Conservation (phyloP, 1,140 invertebrate species). For the Ridgeia piscesae region DNA sequence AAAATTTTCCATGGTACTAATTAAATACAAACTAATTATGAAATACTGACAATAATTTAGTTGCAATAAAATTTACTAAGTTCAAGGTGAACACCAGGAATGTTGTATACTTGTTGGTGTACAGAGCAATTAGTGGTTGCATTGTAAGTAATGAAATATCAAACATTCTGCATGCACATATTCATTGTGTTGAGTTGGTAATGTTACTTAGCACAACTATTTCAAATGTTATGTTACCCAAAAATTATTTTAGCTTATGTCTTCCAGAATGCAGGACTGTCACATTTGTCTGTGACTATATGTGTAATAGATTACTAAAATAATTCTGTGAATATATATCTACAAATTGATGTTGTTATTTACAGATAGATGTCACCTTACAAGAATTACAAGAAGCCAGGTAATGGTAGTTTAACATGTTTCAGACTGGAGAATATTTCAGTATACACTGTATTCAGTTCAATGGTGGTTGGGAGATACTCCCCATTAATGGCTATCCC, state of each 20-base stretch:
- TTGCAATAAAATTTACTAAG: neutral
- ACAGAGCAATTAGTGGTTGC: neutral
- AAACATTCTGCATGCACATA: neutral
- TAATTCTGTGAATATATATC: neutral
- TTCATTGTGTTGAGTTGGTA: neutral
- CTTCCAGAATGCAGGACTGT: neutral
- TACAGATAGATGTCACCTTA: slow-evolving; percentile 75
- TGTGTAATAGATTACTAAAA: neutral
- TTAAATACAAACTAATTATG: neutral
- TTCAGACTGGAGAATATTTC: neutral
- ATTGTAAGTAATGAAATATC: neutral
- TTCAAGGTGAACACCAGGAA: neutral
- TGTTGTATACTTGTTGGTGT: neutral
- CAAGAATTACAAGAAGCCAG: slow-evolving; percentile 66
- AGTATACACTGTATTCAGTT: neutral
- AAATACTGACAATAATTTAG: too few species aligned
- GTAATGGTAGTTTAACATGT: slow-evolving; percentile 29
- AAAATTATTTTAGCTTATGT: slow-evolving; percentile 17
- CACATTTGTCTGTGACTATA: neutral
- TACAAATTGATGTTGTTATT: slow-evolving; percentile 25
- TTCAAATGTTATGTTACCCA: slow-evolving; percentile 16
- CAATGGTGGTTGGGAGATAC: too few species aligned
- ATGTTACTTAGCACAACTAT: neutral
- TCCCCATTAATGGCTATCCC: too few species aligned
- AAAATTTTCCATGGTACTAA: neutral